These are phyloP conservation scores for Pelusios castaneus DNA, from an alignment of 2,113 vertebrate species.

Conservation along the genomic window DNA sequence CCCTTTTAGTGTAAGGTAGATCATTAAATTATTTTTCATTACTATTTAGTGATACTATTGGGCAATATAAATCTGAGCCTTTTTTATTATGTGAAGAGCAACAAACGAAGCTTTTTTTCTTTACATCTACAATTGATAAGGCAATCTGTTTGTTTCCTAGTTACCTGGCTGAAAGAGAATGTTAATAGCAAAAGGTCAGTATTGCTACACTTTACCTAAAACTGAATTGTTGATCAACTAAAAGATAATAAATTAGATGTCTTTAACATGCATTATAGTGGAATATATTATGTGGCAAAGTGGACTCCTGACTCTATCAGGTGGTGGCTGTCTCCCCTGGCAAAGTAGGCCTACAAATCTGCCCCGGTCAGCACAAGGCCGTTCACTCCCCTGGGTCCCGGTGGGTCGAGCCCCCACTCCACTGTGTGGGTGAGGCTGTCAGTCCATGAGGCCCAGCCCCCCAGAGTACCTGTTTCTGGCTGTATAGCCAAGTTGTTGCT, in stretches of 20 bases:
- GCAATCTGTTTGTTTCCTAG: neutral
- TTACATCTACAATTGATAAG: neutral
- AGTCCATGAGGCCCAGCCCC: no score
- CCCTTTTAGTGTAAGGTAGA: neutral
- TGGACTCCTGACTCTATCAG: no score
- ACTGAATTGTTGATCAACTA: rapidly evolving
- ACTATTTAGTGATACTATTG: neutral
- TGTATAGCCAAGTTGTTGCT: no score
- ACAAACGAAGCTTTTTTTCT: neutral
- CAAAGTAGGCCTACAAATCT: no score
- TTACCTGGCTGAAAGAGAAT: neutral
- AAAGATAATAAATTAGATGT: neutral
- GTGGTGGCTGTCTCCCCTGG: no score
- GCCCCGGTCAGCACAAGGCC: no score
- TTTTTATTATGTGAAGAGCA: neutral
- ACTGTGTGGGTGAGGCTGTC: no score
- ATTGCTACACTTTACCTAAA: rapidly evolving
- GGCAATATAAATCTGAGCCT: neutral
- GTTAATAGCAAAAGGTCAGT: neutral
- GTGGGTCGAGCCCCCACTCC: no score
- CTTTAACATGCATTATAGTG: neutral
- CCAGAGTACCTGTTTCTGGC: no score
- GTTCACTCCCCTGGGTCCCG: no score
- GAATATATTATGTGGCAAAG: no score
- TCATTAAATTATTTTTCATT: neutral